Evolutionary conservation across 2,888 invertebrate genomes (phyloP).

Genomic region (Amaurobius ferox): DNA sequence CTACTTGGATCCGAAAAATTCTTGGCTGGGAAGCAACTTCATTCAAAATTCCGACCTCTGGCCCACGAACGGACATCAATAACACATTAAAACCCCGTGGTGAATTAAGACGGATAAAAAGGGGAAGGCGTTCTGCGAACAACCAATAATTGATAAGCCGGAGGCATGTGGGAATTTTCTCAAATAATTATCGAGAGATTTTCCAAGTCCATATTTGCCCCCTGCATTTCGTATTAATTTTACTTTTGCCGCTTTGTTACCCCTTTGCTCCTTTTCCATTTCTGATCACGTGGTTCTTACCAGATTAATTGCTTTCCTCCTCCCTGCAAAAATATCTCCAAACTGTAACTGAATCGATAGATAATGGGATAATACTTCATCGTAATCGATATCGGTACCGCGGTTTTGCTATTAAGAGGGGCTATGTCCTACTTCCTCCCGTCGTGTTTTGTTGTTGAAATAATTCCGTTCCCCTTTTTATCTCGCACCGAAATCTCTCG

Average conservation of each 20-base stretch:
- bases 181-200: conserved; percentile 65
- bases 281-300: conserved; percentile 39
- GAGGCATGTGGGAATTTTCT: conserved; percentile 34
- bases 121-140: conserved; percentile 10
- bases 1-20: too few species aligned
- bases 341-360: conserved; percentile 67
- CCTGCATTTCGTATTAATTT: conserved; percentile 55
- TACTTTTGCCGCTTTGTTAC: conserved; percentile 22
- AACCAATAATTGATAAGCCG: conserved; percentile 53
- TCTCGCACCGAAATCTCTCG: background rate
- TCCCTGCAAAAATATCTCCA: conserved; percentile 53
- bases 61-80: conserved; percentile 51
- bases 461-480: background rate
- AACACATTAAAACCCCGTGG: conserved; percentile 61
- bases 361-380: conserved; percentile 70
- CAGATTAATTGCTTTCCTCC: conserved; percentile 62
- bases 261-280: background rate
- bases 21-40: too few species aligned
- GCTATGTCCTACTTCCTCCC: background rate
- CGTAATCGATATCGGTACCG: conserved; percentile 60
- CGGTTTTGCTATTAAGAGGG: conserved; percentile 8
- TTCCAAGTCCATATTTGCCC: conserved; percentile 36
- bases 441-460: background rate
- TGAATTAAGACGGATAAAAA: conserved; percentile 17
- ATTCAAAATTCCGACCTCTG: background rate